phyloP scores from a whole-genome alignment of 30 jellyfish, hydroid and myxozoan species.

The Hydractinia echinata region DNA sequence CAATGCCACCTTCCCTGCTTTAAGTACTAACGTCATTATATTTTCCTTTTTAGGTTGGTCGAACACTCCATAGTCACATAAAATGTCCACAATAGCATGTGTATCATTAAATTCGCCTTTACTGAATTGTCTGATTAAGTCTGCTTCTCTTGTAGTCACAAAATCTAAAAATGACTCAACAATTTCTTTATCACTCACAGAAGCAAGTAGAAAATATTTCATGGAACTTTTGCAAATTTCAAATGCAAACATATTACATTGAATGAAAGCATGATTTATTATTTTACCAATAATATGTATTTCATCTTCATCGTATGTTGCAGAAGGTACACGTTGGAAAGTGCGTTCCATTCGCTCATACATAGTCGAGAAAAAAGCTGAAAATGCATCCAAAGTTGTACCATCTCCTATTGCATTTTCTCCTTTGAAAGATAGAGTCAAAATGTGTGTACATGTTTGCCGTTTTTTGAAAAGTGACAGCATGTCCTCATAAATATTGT shows the following conservation, averaged over 20 bases:
- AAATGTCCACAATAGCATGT: neutral
- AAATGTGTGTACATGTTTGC: no score
- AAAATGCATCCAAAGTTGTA: neutral
- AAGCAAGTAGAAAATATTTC: neutral
- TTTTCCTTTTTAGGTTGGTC: neutral
- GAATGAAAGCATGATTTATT: neutral
- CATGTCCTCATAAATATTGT: no score
- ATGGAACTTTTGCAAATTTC: neutral
- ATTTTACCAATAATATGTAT: neutral
- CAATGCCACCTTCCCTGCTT: slow-evolving; percentile 4
- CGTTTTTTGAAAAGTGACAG: no score
- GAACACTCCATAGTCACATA: neutral
- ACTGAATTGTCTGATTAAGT: neutral
- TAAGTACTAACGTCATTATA: neutral
- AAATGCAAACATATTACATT: neutral
- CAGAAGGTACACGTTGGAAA: neutral
- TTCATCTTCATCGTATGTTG: neutral
- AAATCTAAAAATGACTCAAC: neutral
- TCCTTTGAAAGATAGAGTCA: no score
- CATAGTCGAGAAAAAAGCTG: slow-evolving; percentile 2
- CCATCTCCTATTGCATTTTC: no score
- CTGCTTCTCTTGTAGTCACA: neutral
- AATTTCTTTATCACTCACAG: neutral
- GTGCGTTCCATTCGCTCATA: neutral
- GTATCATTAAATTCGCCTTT: neutral